Conservation (phyloP, 1,140 invertebrate species). For the Carcinoscorpius rotundicauda region DNA sequence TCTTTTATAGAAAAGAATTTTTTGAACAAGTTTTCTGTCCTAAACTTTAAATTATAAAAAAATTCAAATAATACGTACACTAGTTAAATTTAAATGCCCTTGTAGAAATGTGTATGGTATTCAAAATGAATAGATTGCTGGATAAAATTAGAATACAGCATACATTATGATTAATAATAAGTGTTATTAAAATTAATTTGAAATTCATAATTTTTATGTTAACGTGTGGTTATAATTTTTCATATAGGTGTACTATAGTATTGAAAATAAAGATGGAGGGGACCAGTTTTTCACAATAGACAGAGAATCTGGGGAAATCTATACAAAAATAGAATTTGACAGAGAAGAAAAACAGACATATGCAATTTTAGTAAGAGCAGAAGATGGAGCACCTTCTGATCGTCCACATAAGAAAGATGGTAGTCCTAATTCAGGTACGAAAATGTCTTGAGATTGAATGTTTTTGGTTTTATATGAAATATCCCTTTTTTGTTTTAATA, state of each 20-base stretch:
- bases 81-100: too few species aligned
- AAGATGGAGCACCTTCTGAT: slow-evolving; percentile 82
- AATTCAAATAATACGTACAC: too few species aligned
- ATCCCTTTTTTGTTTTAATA: too few species aligned
- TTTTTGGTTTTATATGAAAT: slow-evolving; percentile 1
- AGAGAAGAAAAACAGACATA: slow-evolving; percentile 91
- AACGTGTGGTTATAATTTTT: slow-evolving; percentile 3
- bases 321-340: slow-evolving; percentile 77
- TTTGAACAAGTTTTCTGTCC: too few species aligned
- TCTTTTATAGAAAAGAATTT: too few species aligned
- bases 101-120: too few species aligned
- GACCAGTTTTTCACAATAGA: slow-evolving; percentile 92
- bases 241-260: slow-evolving; percentile 60
- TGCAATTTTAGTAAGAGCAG: slow-evolving; percentile 79
- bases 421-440: slow-evolving; percentile 24
- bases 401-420: slow-evolving; percentile 52
- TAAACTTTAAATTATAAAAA: too few species aligned
- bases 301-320: slow-evolving; percentile 79
- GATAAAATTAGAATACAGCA: too few species aligned
- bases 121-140: too few species aligned
- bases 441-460: background rate
- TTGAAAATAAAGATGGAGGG: slow-evolving; percentile 76
- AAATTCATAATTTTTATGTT: too few species aligned
- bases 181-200: too few species aligned
- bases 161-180: too few species aligned